A percentile compares a stretch with the other conserved stretches of the same genome.
These are phyloP conservation scores for Elysia crispata DNA, from an alignment of 2,888 invertebrate genomes.

Conservation along the genomic window DNA sequence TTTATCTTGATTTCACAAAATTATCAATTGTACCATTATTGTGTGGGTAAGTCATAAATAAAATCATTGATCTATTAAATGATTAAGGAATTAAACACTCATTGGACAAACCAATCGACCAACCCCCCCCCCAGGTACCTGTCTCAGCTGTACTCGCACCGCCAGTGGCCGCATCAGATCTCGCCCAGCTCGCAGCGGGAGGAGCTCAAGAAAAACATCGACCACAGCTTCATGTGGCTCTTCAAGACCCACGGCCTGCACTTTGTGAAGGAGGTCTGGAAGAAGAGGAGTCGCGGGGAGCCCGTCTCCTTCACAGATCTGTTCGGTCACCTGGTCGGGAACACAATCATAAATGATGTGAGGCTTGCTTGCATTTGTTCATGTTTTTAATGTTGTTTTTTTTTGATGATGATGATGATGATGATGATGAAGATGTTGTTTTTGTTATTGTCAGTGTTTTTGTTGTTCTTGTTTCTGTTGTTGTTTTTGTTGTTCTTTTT, in stretches of 20 bases:
- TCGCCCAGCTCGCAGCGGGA: constrained; percentile 73
- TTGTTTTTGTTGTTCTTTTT: too few species aligned
- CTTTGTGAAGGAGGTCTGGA: constrained; percentile 71
- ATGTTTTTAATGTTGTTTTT: background rate
- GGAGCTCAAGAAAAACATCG: constrained; percentile 74
- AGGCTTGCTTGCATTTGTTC: constrained; percentile 44
- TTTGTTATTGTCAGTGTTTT: too few species aligned
- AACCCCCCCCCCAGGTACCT: constrained; percentile 73
- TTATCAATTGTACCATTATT: too few species aligned
- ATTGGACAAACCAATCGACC: too few species aligned
- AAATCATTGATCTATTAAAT: too few species aligned
- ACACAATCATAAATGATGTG: constrained; percentile 77
- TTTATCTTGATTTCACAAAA: too few species aligned
- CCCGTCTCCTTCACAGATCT: constrained; percentile 79
- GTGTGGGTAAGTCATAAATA: too few species aligned
- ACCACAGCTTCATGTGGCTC: constrained; percentile 73
- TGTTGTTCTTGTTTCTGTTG: too few species aligned
- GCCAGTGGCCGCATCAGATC: constrained; percentile 74
- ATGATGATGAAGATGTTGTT: too few species aligned
- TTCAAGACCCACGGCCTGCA: constrained; percentile 70
- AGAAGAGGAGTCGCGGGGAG: constrained; percentile 76
- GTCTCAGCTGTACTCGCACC: constrained; percentile 78
- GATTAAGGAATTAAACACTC: too few species aligned
- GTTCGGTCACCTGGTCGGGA: constrained; percentile 78
- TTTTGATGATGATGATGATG: too few species aligned